Evolutionary conservation across 2,797 vertebrate genomes (phyloP), one percentile per base, ranked within the genome.

Genomic region (Anabacerthia variegaticeps): DNA sequence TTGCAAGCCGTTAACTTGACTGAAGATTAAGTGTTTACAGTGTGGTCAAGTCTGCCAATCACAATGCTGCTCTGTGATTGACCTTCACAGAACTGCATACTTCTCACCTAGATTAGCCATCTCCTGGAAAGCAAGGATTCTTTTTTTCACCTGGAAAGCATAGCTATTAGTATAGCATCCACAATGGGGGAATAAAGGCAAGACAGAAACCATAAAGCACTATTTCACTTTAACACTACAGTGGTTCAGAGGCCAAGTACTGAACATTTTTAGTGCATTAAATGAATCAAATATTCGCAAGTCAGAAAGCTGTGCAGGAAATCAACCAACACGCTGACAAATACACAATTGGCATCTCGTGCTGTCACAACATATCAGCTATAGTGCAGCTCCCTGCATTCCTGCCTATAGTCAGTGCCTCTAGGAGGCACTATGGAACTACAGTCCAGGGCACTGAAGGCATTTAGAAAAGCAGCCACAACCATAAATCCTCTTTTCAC

Each of bases 371-470:
- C 22, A 0, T 27, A 77, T 5, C 46, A 15, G 58, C 26, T 17
- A 39, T 0, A 43, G 51, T 3, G 48, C 79, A 52, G 79, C 51
- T 58, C 54, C 65, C 65, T 48, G 72, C 49, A 41, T 16, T 43
- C 73, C 6, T 41, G n/a, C 78, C 90, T 18, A 12, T 8, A 55
- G 59, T 32, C 85, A 58, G 54, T 10, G 73, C 94, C 96, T 95
- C 94, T 93, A 93, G 96, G 95, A 97, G 96, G 96, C 96, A 92
- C 96, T 69, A 94, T 76, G 12, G 73, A 97, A 85, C 92, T 90
- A 36, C 88, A 90, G 66, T 61, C 79, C 36, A 2, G 66, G 79
- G 73, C 79, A 93, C 59, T 67, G 52, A 88, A 69, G 2, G 67
- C 91, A 14, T 15, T 15, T 5, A 39, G 66, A 61, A 82, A 84